Conservation (phyloP, 2,113 vertebrate species). For the Notarius quadriscutis region DNA sequence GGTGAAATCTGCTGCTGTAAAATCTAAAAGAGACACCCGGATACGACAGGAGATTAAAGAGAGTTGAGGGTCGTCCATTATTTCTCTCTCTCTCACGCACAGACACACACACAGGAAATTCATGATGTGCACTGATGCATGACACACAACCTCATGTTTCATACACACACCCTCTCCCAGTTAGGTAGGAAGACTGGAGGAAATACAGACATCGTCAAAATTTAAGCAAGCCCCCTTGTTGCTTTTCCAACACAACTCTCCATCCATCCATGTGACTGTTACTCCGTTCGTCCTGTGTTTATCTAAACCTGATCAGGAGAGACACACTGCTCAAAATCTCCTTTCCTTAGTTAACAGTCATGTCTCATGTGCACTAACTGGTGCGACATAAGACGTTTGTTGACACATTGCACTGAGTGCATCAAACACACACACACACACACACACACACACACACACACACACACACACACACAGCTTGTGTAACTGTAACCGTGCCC, state of each 20-base stretch:
- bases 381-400: not conserved
- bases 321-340: not conserved
- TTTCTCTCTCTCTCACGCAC: not conserved
- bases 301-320: not conserved
- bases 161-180: not conserved
- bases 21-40: not conserved
- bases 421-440: too few species aligned
- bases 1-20: not conserved
- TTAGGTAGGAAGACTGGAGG: not conserved
- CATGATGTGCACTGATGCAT: not conserved
- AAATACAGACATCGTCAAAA: not conserved
- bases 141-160: not conserved
- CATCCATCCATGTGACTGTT: too few species aligned
- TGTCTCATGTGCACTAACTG: not conserved
- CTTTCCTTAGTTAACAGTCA: not conserved
- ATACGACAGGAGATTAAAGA: not conserved
- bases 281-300: not conserved
- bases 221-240: not conserved
- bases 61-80: not conserved
- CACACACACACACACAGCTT: not conserved
- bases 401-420: conserved; percentile 21
- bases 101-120: not conserved
- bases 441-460: not conserved
- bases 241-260: too few species aligned
- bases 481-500: not conserved